Conservation (phyloP, 2,888 invertebrate species). For the Heliconius ethilla region DNA sequence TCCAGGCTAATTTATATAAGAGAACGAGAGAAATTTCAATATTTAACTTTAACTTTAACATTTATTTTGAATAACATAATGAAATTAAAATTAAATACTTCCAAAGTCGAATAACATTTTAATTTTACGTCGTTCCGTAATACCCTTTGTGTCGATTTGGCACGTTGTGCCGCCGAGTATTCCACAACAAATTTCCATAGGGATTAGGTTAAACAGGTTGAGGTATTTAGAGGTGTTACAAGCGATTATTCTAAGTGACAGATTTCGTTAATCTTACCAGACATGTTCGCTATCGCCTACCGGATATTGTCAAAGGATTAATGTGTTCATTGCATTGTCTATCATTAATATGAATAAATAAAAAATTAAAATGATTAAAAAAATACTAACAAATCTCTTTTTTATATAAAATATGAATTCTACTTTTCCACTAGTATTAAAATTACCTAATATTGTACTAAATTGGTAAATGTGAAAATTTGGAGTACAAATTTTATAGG, state of each 20-base stretch:
- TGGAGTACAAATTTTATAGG: background rate
- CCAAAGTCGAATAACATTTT: background rate
- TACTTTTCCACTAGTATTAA: no score
- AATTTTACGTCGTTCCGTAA: background rate
- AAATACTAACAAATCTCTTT: background rate
- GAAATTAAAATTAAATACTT: background rate
- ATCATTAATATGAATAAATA: background rate
- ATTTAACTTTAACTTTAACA: background rate
- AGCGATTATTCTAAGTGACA: slow-evolving; percentile 24
- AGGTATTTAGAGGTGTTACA: slow-evolving; percentile 28
- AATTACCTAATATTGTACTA: no score
- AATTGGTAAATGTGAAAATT: background rate
- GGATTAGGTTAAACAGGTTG: slow-evolving; percentile 26
- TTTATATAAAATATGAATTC: no score
- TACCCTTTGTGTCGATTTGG: background rate
- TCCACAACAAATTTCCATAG: slow-evolving; percentile 14
- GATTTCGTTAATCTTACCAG: slow-evolving; percentile 13
- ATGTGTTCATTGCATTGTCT: background rate
- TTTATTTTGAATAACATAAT: background rate
- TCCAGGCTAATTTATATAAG: no score
- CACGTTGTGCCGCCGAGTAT: background rate
- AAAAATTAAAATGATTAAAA: background rate
- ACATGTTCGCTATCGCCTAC: background rate
- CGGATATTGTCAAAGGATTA: background rate
- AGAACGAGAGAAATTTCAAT: background rate